These are phyloP conservation scores for Chrysotoxum bicinctum DNA, from an alignment of 2,888 invertebrate species.

Conservation along the genomic window DNA sequence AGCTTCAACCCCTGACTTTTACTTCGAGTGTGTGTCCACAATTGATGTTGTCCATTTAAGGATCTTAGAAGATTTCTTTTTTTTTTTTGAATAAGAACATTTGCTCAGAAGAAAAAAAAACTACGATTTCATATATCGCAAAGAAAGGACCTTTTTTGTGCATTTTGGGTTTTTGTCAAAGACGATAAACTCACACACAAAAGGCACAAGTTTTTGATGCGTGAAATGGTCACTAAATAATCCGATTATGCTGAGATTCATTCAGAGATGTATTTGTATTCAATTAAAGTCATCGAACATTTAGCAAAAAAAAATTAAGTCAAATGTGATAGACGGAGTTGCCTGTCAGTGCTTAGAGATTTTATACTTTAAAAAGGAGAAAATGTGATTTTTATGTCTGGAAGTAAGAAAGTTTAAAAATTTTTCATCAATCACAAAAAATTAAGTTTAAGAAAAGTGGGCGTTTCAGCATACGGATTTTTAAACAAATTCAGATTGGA, in stretches of 20 bases:
- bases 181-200: conserved; percentile 21
- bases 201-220: conserved; percentile 75
- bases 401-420: too few species aligned
- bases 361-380: too few species aligned
- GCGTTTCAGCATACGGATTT: too few species aligned
- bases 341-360: too few species aligned
- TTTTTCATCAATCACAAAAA: too few species aligned
- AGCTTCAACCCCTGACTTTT: conserved; percentile 44
- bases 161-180: conserved; percentile 38
- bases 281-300: conserved; percentile 61
- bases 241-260: conserved; percentile 78
- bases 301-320: background rate
- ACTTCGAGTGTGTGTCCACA: conserved; percentile 36
- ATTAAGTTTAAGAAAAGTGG: too few species aligned
- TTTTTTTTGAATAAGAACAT: conserved; percentile 20
- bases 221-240: conserved; percentile 79
- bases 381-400: too few species aligned
- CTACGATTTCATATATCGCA: conserved; percentile 15
- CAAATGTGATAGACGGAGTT: too few species aligned
- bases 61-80: conserved; percentile 30
- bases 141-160: conserved; percentile 50
- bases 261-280: conserved; percentile 47
- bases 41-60: conserved; percentile 45
- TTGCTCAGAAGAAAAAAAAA: conserved; percentile 33
- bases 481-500: too few species aligned